These are phyloP conservation scores for Drosophila dunni DNA, from an alignment of 1,140 invertebrate species.

Conservation along the genomic window DNA sequence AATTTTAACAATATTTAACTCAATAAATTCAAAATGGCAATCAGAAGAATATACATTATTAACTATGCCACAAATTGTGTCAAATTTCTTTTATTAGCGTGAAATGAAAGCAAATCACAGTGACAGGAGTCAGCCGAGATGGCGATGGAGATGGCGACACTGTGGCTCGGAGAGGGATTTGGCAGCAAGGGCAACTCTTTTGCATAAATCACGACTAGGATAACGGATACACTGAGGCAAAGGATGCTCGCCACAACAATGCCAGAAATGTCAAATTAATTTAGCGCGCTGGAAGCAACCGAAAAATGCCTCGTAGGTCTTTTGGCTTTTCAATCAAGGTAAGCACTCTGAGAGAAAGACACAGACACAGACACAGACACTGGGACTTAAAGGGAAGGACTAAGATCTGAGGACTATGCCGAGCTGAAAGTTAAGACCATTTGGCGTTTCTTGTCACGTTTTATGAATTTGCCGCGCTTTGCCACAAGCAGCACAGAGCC, in stretches of 20 bases:
- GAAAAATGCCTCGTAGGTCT: slow-evolving; percentile 49
- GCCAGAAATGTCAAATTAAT: slow-evolving; percentile 79
- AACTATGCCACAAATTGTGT: slow-evolving; percentile 23
- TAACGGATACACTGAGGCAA: slow-evolving; percentile 28
- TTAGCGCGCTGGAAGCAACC: slow-evolving; percentile 59
- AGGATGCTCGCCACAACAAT: slow-evolving; percentile 55
- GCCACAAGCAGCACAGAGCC: slow-evolving; percentile 1
- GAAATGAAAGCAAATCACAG: slow-evolving; percentile 9
- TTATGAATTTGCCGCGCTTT: slow-evolving; percentile 72
- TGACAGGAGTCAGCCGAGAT: not conserved
- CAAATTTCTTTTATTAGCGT: slow-evolving; percentile 20
- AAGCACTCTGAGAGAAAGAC: slow-evolving; percentile 20
- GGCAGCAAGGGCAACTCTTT: slow-evolving; percentile 59
- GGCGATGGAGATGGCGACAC: not conserved
- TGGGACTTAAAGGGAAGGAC: not conserved
- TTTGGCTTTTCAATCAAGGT: slow-evolving; percentile 79
- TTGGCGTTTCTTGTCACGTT: slow-evolving; percentile 78
- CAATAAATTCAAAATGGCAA: not conserved
- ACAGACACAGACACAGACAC: not conserved
- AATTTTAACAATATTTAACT: not conserved
- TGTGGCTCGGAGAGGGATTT: not conserved
- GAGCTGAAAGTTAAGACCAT: slow-evolving; percentile 10
- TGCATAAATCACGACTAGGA: slow-evolving; percentile 68
- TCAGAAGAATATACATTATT: not conserved
- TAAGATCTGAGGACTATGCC: slow-evolving; percentile 8